These are phyloP conservation scores for Paraplagusia blochii DNA, from an alignment of 2,113 vertebrate genomes.

Conservation along the genomic window DNA sequence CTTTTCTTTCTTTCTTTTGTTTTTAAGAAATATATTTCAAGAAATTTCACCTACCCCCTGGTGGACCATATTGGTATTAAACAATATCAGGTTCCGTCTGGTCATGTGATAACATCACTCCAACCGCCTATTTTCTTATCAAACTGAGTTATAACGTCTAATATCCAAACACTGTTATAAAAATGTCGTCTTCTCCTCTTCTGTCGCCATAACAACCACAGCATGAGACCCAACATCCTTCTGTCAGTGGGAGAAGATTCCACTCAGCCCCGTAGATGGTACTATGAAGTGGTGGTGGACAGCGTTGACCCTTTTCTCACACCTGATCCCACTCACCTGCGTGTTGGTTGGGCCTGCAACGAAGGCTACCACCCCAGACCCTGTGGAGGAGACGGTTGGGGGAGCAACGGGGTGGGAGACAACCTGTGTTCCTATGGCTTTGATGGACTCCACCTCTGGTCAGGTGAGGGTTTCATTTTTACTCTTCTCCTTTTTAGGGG, in stretches of 20 bases:
- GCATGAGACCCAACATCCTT: constrained; percentile 91
- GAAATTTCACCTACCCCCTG: too few species aligned
- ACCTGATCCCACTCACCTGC: constrained; percentile 88
- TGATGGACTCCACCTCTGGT: constrained; percentile 93
- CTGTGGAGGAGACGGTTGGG: constrained; percentile 88
- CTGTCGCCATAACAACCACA: constrained; percentile 57
- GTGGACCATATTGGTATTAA: too few species aligned
- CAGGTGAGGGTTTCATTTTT: too few species aligned
- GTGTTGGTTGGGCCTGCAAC: constrained; percentile 91
- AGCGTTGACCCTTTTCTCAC: constrained; percentile 85
- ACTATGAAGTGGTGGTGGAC: constrained; percentile 92
- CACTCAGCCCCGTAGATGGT: constrained; percentile 92
- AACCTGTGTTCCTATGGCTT: constrained; percentile 93
- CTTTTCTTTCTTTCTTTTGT: too few species aligned
- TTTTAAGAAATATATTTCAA: too few species aligned
- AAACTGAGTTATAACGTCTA: background rate
- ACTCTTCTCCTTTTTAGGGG: too few species aligned
- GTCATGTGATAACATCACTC: too few species aligned
- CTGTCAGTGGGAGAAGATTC: constrained; percentile 87
- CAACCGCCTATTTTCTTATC: too few species aligned
- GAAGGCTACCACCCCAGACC: constrained; percentile 86
- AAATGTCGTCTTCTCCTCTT: constrained; percentile 6
- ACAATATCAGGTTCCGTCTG: too few species aligned
- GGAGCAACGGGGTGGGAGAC: constrained; percentile 89
- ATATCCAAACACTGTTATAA: background rate